phyloP scores from a whole-genome alignment of 2,888 invertebrate species.

The Odontothrips loti region DNA sequence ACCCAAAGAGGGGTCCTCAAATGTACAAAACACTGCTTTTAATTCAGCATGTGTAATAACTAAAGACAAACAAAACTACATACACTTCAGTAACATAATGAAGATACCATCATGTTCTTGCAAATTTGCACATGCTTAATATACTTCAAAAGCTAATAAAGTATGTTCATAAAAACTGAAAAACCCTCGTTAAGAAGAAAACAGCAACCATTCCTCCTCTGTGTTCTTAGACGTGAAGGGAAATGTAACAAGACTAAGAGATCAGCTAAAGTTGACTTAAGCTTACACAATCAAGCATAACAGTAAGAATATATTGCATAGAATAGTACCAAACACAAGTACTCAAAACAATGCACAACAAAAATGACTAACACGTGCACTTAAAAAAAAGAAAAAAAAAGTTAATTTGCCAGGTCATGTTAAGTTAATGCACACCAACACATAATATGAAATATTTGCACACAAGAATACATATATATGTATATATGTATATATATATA shows the following conservation, averaged over 20 bases:
- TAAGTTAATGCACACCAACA: conserved; percentile 25
- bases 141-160: conserved; percentile 9
- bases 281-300: conserved; percentile 20
- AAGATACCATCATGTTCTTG: neutral
- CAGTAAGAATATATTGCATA: conserved; percentile 21
- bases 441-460: conserved; percentile 14
- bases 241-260: conserved; percentile 26
- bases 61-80: neutral
- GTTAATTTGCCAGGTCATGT: conserved; percentile 20
- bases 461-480: neutral
- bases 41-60: neutral
- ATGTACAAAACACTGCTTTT: conserved; percentile 16
- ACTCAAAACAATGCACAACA: conserved; percentile 13
- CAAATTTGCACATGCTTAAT: neutral
- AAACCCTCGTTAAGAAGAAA: neutral
- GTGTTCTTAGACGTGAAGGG: neutral
- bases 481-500: neutral
- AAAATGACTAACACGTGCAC: conserved; percentile 13
- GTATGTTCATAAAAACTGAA: conserved; percentile 13
- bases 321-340: conserved; percentile 18
- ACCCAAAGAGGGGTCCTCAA: conserved; percentile 5
- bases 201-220: neutral
- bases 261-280: conserved; percentile 25
- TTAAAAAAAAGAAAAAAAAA: neutral
- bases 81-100: conserved; percentile 5